Conservation (phyloP, 2,113 vertebrate genomes). For the Brachypodius melanocephalos region DNA sequence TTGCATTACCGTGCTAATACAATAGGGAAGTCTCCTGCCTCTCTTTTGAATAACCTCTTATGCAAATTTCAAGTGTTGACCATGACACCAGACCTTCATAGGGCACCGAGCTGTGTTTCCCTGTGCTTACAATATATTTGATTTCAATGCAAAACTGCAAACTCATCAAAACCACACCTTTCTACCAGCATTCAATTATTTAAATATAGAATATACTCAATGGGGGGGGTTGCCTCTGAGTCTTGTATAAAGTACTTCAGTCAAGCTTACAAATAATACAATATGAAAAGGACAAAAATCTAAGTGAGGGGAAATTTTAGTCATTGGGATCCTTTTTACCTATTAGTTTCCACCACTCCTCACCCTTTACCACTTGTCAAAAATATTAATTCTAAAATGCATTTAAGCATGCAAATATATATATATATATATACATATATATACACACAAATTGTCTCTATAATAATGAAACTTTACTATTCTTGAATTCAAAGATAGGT, state of each 20-base stretch:
- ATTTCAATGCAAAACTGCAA: slow-evolving; percentile 55
- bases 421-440: background rate
- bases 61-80: slow-evolving; percentile 60
- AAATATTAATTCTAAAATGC: background rate
- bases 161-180: slow-evolving; percentile 51
- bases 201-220: background rate
- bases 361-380: background rate
- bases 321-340: background rate
- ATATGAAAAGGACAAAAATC: background rate
- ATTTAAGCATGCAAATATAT: background rate
- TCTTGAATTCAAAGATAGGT: background rate
- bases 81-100: slow-evolving; percentile 53
- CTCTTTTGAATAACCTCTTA: slow-evolving; percentile 52
- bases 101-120: slow-evolving; percentile 38
- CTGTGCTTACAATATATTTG: slow-evolving; percentile 44
- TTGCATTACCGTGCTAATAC: slow-evolving; percentile 56
- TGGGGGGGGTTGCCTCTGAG: background rate
- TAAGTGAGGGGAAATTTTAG: background rate
- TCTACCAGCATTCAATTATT: slow-evolving; percentile 37
- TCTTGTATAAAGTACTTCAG: background rate
- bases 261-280: background rate
- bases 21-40: slow-evolving; percentile 42
- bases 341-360: background rate
- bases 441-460: background rate
- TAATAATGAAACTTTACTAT: background rate